Evolutionary conservation across 2,113 vertebrate genomes (phyloP).

Genomic region (Empidonax alnorum): DNA sequence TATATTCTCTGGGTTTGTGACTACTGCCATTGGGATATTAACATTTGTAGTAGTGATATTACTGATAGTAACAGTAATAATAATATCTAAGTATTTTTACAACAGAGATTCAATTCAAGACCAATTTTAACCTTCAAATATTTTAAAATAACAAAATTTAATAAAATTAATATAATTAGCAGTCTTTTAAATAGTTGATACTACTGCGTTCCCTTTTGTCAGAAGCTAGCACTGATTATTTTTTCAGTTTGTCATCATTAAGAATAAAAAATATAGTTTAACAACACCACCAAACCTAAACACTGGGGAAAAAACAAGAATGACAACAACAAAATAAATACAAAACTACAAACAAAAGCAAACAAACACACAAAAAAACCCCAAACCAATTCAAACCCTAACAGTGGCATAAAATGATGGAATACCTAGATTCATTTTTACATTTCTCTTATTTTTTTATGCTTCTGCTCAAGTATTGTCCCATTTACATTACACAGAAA

Average conservation of each 20-base stretch:
- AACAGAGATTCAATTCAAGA: not conserved
- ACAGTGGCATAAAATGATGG: not conserved
- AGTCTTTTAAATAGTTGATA: not conserved
- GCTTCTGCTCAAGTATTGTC: not conserved
- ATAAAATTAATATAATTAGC: not conserved
- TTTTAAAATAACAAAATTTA: not conserved
- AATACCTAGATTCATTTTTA: not conserved
- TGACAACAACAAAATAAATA: too few species aligned
- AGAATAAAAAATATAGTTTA: not conserved
- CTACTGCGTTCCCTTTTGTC: not conserved
- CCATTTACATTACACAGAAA: not conserved
- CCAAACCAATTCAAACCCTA: not conserved
- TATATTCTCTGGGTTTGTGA: not conserved
- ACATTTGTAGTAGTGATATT: not conserved
- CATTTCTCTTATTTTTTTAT: not conserved
- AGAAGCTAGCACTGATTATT: not conserved
- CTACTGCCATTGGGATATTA: not conserved
- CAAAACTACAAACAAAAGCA: too few species aligned
- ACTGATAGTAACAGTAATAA: not conserved
- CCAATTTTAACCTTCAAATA: not conserved
- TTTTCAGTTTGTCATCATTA: not conserved
- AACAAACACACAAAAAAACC: not conserved
- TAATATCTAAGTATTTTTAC: not conserved
- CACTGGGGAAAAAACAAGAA: rapidly evolving
- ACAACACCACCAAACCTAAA: not conserved